Conservation (phyloP, 2,888 invertebrate genomes). For the Lasioglossum vierecki region DNA sequence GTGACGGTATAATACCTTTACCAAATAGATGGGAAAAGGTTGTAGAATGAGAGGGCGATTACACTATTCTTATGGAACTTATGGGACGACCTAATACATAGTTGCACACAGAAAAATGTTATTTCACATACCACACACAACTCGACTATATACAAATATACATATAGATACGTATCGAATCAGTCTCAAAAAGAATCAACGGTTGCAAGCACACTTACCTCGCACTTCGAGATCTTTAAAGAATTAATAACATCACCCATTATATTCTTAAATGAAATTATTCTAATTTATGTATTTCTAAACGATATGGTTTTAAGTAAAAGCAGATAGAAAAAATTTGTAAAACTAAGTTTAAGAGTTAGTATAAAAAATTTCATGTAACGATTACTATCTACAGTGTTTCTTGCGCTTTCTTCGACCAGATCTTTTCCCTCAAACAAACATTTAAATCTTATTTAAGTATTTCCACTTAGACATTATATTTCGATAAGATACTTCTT, state of each 20-base stretch:
- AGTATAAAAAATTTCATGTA: neutral
- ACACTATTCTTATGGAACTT: too few species aligned
- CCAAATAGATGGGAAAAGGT: too few species aligned
- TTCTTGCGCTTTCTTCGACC: neutral
- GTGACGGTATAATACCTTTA: too few species aligned
- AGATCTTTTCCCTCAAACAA: neutral
- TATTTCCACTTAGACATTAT: neutral
- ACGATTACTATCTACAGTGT: neutral
- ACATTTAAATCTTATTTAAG: neutral
- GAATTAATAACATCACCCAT: neutral
- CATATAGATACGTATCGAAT: neutral
- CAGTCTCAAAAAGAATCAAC: neutral
- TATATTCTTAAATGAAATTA: neutral
- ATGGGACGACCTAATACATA: neutral
- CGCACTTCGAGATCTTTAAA: neutral
- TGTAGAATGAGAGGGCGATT: too few species aligned
- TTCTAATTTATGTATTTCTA: neutral
- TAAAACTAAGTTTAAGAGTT: neutral
- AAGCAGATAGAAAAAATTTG: neutral
- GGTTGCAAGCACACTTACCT: neutral
- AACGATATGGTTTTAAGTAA: neutral
- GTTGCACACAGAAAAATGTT: neutral
- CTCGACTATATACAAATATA: neutral
- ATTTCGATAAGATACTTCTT: neutral
- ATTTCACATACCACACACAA: neutral